Evolutionary conservation across 2,888 invertebrate genomes (phyloP), one percentile per base, ranked within the genome.

Genomic region (Drosophila histrio): DNA sequence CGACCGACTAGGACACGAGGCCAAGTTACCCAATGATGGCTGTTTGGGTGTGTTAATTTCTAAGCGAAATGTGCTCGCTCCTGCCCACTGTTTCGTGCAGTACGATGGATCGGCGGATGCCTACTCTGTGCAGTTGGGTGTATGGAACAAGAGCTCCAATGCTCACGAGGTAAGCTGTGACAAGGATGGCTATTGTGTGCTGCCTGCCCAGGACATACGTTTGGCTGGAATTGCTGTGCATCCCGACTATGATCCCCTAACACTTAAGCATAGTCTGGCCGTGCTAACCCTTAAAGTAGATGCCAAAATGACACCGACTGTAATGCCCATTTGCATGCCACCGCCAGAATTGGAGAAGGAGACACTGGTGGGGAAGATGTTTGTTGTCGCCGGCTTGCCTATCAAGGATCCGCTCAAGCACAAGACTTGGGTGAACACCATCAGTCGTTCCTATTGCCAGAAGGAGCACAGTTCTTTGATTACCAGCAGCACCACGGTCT

Each of bases 311-410:
- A 69, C 79, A 4, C 46, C 79, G 0, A 81, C 59, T 21, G 81
- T 82, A 3, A 61, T 77, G 77, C 82, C 84, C 9, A 54, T 78
- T 3, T 83, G 82, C 6, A 79, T 83, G 82, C 82, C 82, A 4
- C 82, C 82, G 0, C 32, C 49, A 0, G 32, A 50, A 9, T n/a
- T 69, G 22, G 11, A 19, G 11, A 67, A 71, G 26, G 61, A 71
- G 21, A 69, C 81, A 2, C 17, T 77, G 30, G 72, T 82, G 28
- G 75, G 59, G 0, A 56, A 76, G 49, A 17, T 71, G 2, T 79
- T 69, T 9, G 2, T 82, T 2, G 38, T 76, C 9, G 63, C 65
- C 6, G 82, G 82, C 0, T 19, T 82, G 24, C 79, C 71, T n/a
- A 50, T 58, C 3, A 8, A 17, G 0, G 21, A 11, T 24, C 36